phyloP scores from a whole-genome alignment of 2,797 vertebrate species.

The Tokudaia muenninki region DNA sequence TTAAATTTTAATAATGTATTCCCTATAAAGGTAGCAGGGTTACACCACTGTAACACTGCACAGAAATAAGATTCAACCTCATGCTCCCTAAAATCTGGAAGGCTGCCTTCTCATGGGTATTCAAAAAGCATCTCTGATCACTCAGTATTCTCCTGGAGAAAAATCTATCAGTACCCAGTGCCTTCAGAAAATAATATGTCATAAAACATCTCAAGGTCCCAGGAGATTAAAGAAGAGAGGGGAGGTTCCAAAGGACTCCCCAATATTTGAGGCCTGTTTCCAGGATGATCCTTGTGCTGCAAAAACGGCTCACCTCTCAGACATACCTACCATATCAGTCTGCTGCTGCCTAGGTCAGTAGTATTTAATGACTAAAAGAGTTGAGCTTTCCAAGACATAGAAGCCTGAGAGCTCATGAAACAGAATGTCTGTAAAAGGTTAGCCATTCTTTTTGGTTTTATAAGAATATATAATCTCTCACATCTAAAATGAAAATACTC shows the following conservation, averaged over 20 bases:
- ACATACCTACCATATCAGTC: neutral
- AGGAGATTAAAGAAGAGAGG: neutral
- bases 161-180: neutral
- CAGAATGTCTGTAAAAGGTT: neutral
- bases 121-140: slow-evolving; percentile 51
- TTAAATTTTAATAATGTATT: neutral
- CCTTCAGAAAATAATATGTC: neutral
- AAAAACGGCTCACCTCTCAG: neutral
- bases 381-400: neutral
- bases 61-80: neutral
- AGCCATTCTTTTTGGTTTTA: neutral
- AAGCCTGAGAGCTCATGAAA: neutral
- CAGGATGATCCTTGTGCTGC: neutral
- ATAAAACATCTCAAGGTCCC: neutral
- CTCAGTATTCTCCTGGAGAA: slow-evolving; percentile 21
- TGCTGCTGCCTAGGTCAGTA: neutral
- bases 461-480: slow-evolving; percentile 1
- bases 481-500: slow-evolving; percentile 30
- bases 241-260: neutral
- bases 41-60: neutral
- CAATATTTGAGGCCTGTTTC: neutral
- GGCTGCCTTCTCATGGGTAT: neutral
- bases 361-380: neutral
- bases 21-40: neutral
- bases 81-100: neutral